Conservation (phyloP, 2,113 vertebrate species). For the Catagonus wagneri region DNA sequence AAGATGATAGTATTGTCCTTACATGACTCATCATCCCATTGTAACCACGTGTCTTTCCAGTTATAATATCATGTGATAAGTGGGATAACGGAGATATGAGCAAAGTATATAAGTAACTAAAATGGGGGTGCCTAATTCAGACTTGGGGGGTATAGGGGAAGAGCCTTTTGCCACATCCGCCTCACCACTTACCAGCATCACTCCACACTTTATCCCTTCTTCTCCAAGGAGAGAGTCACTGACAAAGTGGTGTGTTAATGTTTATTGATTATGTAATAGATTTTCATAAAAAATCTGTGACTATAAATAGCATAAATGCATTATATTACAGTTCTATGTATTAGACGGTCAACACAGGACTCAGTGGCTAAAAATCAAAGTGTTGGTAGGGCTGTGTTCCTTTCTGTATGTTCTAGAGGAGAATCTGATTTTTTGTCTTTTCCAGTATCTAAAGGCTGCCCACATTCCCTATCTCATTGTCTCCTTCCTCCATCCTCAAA, state of each 20-base stretch:
- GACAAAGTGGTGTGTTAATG: neutral
- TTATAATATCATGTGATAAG: neutral
- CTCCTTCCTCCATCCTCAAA: neutral
- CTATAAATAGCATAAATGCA: neutral
- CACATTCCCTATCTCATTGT: neutral
- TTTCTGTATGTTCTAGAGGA: neutral
- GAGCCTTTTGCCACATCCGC: neutral
- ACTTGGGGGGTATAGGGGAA: neutral
- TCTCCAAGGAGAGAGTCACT: neutral
- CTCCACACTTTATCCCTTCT: neutral
- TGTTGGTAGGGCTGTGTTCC: neutral
- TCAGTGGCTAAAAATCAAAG: neutral
- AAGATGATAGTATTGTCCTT: neutral
- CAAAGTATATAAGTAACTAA: neutral
- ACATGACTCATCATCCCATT: neutral
- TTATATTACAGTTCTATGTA: neutral
- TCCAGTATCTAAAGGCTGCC: neutral
- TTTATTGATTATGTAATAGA: neutral
- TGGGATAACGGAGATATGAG: neutral
- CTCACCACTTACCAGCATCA: neutral
- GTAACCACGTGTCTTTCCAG: neutral
- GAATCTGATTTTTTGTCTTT: neutral
- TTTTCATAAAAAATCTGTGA: neutral
- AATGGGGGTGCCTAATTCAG: neutral
- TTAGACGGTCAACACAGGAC: neutral